Evolutionary conservation across 1,140 invertebrate genomes (phyloP).

Genomic region (Leguminivora glycinivorella): DNA sequence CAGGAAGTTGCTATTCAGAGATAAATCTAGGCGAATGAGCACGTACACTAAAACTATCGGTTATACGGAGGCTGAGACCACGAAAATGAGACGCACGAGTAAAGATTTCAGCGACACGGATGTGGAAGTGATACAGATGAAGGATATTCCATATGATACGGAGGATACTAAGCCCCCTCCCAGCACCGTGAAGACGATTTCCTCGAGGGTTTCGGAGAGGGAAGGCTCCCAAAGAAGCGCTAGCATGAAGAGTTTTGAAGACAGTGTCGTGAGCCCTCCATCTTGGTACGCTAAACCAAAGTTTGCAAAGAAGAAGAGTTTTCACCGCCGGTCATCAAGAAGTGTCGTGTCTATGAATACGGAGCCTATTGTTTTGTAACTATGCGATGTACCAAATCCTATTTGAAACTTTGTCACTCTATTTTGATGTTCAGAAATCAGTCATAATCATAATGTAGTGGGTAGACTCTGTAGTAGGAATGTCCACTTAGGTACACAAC

Average conservation of each 20-base stretch:
- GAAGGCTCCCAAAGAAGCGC: slow-evolving; percentile 61
- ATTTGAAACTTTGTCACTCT: not conserved
- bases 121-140: slow-evolving; percentile 75
- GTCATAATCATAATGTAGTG: too few relatives aligned
- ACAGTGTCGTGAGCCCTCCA: slow-evolving; percentile 64
- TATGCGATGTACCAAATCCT: not conserved
- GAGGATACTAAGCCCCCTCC: slow-evolving; percentile 35
- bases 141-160: slow-evolving; percentile 66
- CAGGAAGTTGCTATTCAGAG: slow-evolving; percentile 65
- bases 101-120: slow-evolving; percentile 71
- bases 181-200: slow-evolving; percentile 54
- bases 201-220: slow-evolving; percentile 56
- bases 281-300: slow-evolving; percentile 75
- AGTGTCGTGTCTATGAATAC: slow-evolving; percentile 43
- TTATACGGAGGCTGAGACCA: slow-evolving; percentile 47
- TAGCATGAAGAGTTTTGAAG: slow-evolving; percentile 69
- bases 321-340: slow-evolving; percentile 52
- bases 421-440: too few relatives aligned
- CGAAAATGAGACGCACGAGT: slow-evolving; percentile 56
- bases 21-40: slow-evolving; percentile 62
- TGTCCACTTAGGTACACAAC: too few relatives aligned
- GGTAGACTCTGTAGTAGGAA: too few relatives aligned
- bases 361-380: slow-evolving; percentile 35
- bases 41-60: slow-evolving; percentile 64
- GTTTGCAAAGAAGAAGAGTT: slow-evolving; percentile 70